Conservation (phyloP, 2,888 invertebrate genomes). For the Rhaphigaster nebulosa region DNA sequence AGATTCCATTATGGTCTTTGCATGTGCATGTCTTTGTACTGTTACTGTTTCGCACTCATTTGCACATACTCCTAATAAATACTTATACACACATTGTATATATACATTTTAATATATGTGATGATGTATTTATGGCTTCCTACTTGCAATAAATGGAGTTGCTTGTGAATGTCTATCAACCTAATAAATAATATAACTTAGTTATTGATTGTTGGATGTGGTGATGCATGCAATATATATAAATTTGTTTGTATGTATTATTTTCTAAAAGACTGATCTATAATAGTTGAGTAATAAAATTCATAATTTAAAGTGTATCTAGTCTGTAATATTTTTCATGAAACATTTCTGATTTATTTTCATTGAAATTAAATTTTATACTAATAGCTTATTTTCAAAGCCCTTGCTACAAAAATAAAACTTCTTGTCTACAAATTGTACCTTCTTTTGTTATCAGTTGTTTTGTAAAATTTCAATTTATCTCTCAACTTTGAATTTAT, state of each 20-base stretch:
- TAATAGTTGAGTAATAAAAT: not conserved
- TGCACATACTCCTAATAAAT: not conserved
- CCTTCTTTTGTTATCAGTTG: not conserved
- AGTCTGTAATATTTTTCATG: not conserved
- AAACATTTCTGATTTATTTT: not conserved
- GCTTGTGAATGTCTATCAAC: constrained; percentile 13
- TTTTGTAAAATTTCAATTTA: not conserved
- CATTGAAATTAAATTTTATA: not conserved
- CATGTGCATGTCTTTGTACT: not conserved
- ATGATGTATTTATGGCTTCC: not conserved
- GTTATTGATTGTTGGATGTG: not conserved
- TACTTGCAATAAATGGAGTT: not conserved
- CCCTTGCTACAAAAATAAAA: not conserved
- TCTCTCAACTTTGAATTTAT: not conserved
- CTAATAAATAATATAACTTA: not conserved
- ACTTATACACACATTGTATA: not conserved
- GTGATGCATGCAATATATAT: constrained; percentile 11
- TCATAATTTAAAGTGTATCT: constrained; percentile 7
- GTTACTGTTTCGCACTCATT: not conserved
- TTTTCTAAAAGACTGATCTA: constrained; percentile 34
- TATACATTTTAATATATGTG: not conserved
- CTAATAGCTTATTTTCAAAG: not conserved
- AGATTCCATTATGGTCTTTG: constrained; percentile 3
- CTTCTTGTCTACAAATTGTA: not conserved
- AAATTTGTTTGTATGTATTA: not conserved